Evolutionary conservation across 2,113 vertebrate species (phyloP).

Genomic region (Podilymbus podiceps): DNA sequence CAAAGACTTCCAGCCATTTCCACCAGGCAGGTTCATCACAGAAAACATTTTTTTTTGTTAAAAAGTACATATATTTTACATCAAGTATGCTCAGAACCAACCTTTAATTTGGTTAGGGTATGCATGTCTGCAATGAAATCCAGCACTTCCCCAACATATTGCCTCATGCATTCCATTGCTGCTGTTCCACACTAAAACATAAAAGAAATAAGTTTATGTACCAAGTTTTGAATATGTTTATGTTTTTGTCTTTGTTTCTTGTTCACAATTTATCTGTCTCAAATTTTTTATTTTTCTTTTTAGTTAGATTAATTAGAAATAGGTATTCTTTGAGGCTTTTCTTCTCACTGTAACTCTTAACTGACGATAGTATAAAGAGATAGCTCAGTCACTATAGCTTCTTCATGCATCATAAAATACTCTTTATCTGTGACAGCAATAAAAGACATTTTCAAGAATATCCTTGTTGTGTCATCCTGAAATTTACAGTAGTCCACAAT

Average conservation of each 20-base stretch:
- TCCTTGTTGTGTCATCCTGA: not conserved
- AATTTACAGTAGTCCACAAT: not conserved
- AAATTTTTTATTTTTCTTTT: not conserved
- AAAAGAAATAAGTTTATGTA: conserved; percentile 33
- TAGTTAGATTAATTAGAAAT: not conserved
- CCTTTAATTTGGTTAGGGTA: conserved; percentile 95
- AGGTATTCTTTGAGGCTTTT: not conserved
- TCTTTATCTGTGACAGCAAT: not conserved
- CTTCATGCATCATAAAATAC: not conserved
- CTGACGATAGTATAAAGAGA: not conserved
- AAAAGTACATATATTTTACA: not conserved
- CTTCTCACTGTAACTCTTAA: not conserved
- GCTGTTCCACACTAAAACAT: conserved; percentile 90
- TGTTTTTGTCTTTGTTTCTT: not conserved
- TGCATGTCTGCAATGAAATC: conserved; percentile 99
- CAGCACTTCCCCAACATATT: conserved; percentile 90
- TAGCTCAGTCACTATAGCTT: not conserved
- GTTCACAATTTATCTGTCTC: not conserved
- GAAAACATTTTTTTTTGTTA: not conserved
- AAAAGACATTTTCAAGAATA: not conserved
- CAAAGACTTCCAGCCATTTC: not conserved
- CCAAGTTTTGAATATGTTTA: not conserved
- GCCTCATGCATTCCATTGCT: conserved; percentile 96
- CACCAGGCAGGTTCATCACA: not conserved
- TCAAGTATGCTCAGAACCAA: conserved; percentile 60